Percentiles rank a stretch among this genome's conserved stretches.
These are phyloP conservation scores for Catocala nupta DNA, from an alignment of 2,888 invertebrate genomes.

Conservation along the genomic window DNA sequence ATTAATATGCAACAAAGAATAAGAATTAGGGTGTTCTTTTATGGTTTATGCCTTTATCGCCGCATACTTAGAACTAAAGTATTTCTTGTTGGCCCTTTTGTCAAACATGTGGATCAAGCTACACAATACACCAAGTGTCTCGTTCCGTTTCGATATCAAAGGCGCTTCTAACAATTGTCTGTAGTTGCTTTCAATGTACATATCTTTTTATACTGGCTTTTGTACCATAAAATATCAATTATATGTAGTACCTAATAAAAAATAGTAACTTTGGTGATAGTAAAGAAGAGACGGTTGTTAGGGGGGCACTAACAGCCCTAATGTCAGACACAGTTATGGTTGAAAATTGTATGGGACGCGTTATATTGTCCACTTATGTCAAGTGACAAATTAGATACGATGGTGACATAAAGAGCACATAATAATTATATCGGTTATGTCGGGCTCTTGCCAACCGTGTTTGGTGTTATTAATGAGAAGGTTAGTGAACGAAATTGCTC, in stretches of 20 bases:
- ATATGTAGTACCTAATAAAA: no score
- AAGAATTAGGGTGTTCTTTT: no score
- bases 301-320: no score
- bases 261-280: no score
- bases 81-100: slow-evolving; percentile 8
- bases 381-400: background rate
- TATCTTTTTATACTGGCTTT: background rate
- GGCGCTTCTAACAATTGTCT: slow-evolving; percentile 1
- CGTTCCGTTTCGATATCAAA: slow-evolving; percentile 11
- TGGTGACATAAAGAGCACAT: background rate
- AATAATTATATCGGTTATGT: slow-evolving; percentile 10
- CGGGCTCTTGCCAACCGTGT: slow-evolving; percentile 2
- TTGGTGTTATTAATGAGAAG: slow-evolving; percentile 29
- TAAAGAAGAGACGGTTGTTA: no score
- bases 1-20: no score
- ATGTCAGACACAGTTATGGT: no score
- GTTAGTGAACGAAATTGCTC: slow-evolving; percentile 26
- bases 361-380: background rate
- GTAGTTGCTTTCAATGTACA: background rate
- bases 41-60: background rate
- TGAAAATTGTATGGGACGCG: no score
- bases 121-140: slow-evolving; percentile 8
- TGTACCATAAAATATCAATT: no score
- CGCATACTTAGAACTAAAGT: slow-evolving; percentile 1
- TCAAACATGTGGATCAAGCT: slow-evolving; percentile 5